phyloP scores from a whole-genome alignment of 2,888 invertebrate genomes.

The Caprella mutica region DNA sequence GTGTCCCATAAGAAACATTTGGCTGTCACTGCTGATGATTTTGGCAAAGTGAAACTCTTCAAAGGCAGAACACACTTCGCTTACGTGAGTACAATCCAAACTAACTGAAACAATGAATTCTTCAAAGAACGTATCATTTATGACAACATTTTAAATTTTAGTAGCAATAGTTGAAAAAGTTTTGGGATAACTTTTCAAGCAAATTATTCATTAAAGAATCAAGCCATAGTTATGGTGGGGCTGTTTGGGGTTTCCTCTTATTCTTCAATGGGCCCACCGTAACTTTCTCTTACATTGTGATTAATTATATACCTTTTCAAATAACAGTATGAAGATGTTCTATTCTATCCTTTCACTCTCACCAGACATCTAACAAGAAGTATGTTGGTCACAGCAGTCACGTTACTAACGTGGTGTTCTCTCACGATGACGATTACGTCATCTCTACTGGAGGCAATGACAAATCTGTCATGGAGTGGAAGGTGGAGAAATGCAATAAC shows the following conservation, averaged over 20 bases:
- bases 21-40: constrained; percentile 73
- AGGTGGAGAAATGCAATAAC: too few relatives aligned
- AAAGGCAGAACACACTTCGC: constrained; percentile 55
- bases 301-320: too few relatives aligned
- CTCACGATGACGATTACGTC: constrained; percentile 68
- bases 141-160: too few relatives aligned
- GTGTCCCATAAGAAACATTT: constrained; percentile 53
- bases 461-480: constrained; percentile 79
- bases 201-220: neutral
- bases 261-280: too few relatives aligned
- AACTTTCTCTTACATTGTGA: too few relatives aligned
- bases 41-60: constrained; percentile 78
- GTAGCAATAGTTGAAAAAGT: neutral
- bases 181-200: neutral
- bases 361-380: constrained; percentile 66
- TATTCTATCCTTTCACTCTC: too few relatives aligned
- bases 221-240: too few relatives aligned
- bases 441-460: constrained; percentile 78
- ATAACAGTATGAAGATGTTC: too few relatives aligned
- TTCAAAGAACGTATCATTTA: too few relatives aligned
- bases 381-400: constrained; percentile 82
- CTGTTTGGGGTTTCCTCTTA: too few relatives aligned
- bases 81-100: neutral
- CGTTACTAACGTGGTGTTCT: constrained; percentile 71
- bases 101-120: too few relatives aligned